Conservation (phyloP, 2,113 vertebrate genomes). For the Ahaetulla prasina region DNA sequence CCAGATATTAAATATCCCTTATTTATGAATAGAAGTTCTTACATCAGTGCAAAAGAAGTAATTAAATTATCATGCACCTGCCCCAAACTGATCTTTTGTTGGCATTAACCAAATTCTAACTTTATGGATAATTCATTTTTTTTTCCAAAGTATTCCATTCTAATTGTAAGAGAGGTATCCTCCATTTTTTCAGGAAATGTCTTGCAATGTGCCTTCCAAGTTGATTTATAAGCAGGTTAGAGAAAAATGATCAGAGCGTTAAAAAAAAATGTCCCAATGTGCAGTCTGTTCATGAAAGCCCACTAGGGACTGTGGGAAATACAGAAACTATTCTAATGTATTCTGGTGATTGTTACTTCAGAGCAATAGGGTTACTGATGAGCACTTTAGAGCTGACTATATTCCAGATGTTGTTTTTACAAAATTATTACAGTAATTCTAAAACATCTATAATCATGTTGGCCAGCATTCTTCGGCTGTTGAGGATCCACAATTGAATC, state of each 20-base stretch:
- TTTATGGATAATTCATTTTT: background rate
- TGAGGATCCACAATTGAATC: background rate
- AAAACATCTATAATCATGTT: accelerated
- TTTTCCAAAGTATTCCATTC: background rate
- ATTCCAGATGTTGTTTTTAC: background rate
- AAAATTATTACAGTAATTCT: constrained; percentile 1
- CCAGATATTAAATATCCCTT: background rate
- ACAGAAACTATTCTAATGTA: background rate
- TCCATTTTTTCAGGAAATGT: background rate
- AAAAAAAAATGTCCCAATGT: background rate
- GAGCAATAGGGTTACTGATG: background rate
- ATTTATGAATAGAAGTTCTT: constrained; percentile 1
- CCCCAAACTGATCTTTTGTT: background rate
- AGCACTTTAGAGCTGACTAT: background rate
- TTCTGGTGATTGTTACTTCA: background rate
- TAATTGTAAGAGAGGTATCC: background rate
- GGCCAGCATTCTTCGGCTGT: background rate
- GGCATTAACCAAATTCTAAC: background rate
- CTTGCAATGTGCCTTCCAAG: background rate
- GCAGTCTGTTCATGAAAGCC: background rate
- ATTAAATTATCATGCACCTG: background rate
- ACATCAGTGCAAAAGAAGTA: background rate
- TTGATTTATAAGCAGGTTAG: background rate
- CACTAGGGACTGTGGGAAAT: background rate
- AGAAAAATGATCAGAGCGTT: background rate